These are phyloP conservation scores for Cephalopterus ornatus DNA, from an alignment of 2,113 vertebrate species.

Conservation along the genomic window DNA sequence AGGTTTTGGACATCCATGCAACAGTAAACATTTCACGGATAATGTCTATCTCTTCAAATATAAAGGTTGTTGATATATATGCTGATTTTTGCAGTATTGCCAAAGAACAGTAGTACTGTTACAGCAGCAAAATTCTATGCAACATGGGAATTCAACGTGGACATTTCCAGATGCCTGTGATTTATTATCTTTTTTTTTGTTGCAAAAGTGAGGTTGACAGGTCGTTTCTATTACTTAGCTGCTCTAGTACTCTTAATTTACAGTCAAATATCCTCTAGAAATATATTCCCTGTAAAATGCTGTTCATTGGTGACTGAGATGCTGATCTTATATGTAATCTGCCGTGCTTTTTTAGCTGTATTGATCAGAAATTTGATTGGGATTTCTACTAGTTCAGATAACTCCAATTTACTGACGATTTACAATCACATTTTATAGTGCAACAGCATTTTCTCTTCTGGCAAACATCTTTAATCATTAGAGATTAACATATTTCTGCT, in stretches of 20 bases:
- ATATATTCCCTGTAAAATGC: neutral
- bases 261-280: neutral
- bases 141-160: neutral
- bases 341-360: neutral
- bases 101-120: neutral
- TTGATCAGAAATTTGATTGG: neutral
- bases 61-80: neutral
- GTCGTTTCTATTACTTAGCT: neutral
- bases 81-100: neutral
- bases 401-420: neutral
- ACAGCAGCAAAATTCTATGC: neutral
- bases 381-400: neutral
- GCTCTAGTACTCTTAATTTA: neutral
- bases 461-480: neutral
- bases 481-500: neutral
- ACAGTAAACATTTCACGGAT: constrained; percentile 9
- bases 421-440: neutral
- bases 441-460: neutral
- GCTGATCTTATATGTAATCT: neutral
- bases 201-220: neutral
- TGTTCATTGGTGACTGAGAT: neutral
- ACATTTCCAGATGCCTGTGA: neutral
- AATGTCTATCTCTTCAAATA: neutral
- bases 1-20: neutral
- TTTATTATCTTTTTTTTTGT: neutral